Evolutionary conservation across 2,797 vertebrate genomes (phyloP), one percentile per base, ranked within the genome.

Genomic region (Uromys caudimaculatus): DNA sequence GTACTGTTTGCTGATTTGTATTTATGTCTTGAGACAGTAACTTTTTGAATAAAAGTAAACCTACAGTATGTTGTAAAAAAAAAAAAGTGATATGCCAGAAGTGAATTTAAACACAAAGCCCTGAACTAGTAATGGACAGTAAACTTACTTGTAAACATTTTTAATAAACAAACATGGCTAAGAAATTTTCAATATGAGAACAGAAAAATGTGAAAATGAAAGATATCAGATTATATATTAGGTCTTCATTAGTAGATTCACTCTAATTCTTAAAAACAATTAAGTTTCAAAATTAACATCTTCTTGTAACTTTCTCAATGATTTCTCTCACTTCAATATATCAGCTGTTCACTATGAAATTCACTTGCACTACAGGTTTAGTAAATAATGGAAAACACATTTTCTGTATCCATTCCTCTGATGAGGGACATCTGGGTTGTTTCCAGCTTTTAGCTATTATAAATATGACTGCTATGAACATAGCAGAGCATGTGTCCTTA

Each of bases 371-470:
- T 17, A 73, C 29, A n/a, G 83, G 50, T 94, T 93, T 84, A 77
- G 4, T 27, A 17, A 93, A 91, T 32, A 32, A 58, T 83, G 78
- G 89, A 93, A 94, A 89, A 93, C 76, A 95, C n/a, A 90, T 83
- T 23, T 44, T 44, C 44, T 44, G 44, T 44, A 44, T 44, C 44
- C 44, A 44, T 44, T 44, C 44, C 6, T 44, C 6, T 44, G 44
- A 3, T 44, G 44, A 44, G 44, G 44, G 44, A 3, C 44, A 44
- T 44, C 44, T 44, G 44, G 44, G 44, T 44, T 44, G 44, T 44
- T 44, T 44, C 44, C 44, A 44, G 44, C 6, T 6, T 44, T 6
- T 44, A 6, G 44, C 44, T 44, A 44, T 44, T 44, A 44, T 44
- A 44, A 44, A 44, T 44, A 44, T 44, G 44, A 6, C 44, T 44